phyloP scores from a whole-genome alignment of 2,113 vertebrate genomes.

The Trinectes maculatus region DNA sequence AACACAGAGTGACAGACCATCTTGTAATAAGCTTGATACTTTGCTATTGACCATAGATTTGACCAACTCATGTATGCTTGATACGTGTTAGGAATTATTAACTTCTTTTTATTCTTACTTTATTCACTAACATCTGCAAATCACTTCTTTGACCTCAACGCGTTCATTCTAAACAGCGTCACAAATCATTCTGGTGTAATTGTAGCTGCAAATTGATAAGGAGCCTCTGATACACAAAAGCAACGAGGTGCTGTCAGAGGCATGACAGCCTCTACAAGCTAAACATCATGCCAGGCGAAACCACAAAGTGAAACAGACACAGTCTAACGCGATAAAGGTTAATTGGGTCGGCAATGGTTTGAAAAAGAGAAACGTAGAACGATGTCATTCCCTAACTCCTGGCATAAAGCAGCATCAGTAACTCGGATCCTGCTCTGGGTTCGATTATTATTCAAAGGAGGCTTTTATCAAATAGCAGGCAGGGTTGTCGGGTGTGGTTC shows the following conservation, averaged over 20 bases:
- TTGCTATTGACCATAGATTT: constrained; percentile 34
- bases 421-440: constrained; percentile 53
- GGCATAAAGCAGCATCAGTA: constrained; percentile 61
- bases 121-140: background rate
- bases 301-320: constrained; percentile 29
- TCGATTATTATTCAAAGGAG: constrained; percentile 34
- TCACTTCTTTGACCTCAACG: constrained; percentile 6
- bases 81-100: constrained; percentile 21
- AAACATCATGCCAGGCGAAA: constrained; percentile 26
- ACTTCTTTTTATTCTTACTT: background rate
- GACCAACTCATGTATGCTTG: constrained; percentile 7
- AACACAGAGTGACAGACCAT: constrained; percentile 6
- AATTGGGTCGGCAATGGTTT: constrained; percentile 61
- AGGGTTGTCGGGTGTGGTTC: constrained; percentile 26
- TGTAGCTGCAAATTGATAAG: constrained; percentile 16
- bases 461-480: constrained; percentile 56
- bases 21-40: constrained; percentile 11
- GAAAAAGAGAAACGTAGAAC: constrained; percentile 17
- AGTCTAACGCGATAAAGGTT: constrained; percentile 58
- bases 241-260: background rate
- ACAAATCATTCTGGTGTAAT: background rate
- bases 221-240: background rate
- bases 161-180: background rate
- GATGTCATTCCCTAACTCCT: constrained; percentile 43
- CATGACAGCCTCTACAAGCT: constrained; percentile 1